phyloP scores from a whole-genome alignment of 2,113 vertebrate species.

The Aspidoscelis tigris region DNA sequence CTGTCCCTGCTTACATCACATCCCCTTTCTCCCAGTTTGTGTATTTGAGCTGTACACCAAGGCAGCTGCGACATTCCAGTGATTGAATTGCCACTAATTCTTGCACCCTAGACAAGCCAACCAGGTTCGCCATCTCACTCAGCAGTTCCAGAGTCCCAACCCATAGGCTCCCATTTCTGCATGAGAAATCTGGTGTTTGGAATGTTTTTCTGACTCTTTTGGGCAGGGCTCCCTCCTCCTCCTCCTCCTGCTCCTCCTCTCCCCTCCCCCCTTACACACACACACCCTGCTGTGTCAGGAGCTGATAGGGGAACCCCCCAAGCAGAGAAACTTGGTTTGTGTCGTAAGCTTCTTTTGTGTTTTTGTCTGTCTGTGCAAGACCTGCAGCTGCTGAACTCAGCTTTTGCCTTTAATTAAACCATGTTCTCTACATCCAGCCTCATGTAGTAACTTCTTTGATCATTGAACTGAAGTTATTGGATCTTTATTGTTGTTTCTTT shows the following conservation, averaged over 20 bases:
- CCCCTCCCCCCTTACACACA: background rate
- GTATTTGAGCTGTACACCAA: slow-evolving; percentile 67
- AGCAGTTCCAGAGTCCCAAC: slow-evolving; percentile 61
- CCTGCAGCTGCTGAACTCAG: slow-evolving; percentile 89
- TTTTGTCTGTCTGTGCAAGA: slow-evolving; percentile 86
- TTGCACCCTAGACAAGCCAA: slow-evolving; percentile 54
- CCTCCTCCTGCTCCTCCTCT: slow-evolving; percentile 34
- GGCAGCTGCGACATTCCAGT: slow-evolving; percentile 80
- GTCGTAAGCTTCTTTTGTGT: slow-evolving; percentile 83
- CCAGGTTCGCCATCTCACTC: slow-evolving; percentile 58
- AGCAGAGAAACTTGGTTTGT: slow-evolving; percentile 78
- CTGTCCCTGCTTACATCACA: background rate
- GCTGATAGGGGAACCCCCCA: slow-evolving; percentile 62
- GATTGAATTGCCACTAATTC: slow-evolving; percentile 68
- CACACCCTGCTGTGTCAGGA: slow-evolving; percentile 37
- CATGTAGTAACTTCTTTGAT: slow-evolving; percentile 51
- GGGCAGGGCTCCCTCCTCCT: slow-evolving; percentile 56
- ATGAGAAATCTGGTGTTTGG: slow-evolving; percentile 78
- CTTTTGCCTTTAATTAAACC: slow-evolving; percentile 92
- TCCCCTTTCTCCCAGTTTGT: slow-evolving; percentile 46
- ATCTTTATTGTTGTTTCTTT: background rate
- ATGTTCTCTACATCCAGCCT: slow-evolving; percentile 84
- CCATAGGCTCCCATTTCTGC: slow-evolving; percentile 76
- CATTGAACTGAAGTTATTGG: slow-evolving; percentile 10
- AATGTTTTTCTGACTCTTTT: slow-evolving; percentile 63